These are phyloP conservation scores for Heliocidaris erythrogramma DNA, from an alignment of 35 echinoderm and acorn worm species.

Conservation along the genomic window DNA sequence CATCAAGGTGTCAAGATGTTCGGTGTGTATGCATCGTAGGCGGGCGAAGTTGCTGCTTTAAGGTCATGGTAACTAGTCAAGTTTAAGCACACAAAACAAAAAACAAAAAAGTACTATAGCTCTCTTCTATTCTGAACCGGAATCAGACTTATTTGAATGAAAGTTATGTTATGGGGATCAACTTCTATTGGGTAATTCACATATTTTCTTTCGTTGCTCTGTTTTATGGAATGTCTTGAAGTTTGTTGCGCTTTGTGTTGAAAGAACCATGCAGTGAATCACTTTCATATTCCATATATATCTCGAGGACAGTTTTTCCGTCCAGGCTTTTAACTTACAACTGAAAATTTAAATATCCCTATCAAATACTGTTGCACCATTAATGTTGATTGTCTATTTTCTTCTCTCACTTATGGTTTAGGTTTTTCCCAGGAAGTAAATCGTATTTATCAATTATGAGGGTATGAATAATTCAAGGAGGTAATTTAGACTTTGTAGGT, in stretches of 20 bases:
- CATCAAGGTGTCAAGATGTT: background rate
- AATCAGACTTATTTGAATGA: background rate
- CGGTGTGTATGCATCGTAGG: background rate
- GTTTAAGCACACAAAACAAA: background rate
- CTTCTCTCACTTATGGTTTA: too few species aligned
- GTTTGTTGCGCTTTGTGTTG: background rate
- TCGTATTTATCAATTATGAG: too few species aligned
- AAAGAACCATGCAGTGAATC: background rate
- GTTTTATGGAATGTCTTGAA: background rate
- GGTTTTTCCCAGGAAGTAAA: too few species aligned
- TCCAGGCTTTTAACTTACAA: too few species aligned
- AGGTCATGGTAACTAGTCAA: background rate
- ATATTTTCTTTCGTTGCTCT: background rate
- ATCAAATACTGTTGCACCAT: too few species aligned
- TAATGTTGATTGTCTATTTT: too few species aligned
- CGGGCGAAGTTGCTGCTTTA: background rate
- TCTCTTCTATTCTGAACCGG: background rate
- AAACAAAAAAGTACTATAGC: background rate
- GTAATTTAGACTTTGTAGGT: too few species aligned
- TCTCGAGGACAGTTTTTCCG: too few species aligned
- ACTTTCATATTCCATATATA: too few species aligned
- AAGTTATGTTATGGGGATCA: background rate
- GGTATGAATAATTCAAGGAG: too few species aligned
- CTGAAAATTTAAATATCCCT: too few species aligned
- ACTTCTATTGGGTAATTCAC: too few species aligned